A percentile compares a stretch with the other conserved stretches of the same genome.
Conservation (phyloP, 2,797 vertebrate genomes). For the Sebastolobus altivelis region DNA sequence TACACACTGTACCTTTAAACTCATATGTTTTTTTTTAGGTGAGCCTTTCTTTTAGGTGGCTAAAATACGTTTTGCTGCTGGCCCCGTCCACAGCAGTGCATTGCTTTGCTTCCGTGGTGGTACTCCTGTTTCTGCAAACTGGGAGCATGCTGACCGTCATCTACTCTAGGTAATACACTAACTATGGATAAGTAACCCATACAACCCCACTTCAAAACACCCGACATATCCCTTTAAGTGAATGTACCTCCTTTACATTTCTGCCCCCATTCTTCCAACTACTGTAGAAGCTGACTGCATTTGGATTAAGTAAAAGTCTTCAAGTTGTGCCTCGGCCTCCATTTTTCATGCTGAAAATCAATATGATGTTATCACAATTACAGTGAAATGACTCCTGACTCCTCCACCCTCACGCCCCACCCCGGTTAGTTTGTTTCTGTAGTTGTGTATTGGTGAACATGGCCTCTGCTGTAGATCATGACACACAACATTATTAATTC, state of each 20-base stretch:
- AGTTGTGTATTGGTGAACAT: conserved; percentile 54
- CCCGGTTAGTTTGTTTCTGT: conserved; percentile 41
- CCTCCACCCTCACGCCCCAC: background rate
- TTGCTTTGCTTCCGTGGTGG: no score
- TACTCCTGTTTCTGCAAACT: no score
- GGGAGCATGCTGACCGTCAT: no score
- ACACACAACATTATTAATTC: conserved; percentile 76
- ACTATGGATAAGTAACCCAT: no score
- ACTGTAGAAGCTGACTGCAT: conserved; percentile 5
- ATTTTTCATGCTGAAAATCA: conserved; percentile 57
- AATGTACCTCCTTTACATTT: background rate
- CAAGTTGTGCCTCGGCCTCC: conserved; percentile 7
- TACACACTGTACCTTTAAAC: no score
- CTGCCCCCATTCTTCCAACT: background rate
- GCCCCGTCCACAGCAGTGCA: no score
- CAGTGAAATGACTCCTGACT: conserved; percentile 19
- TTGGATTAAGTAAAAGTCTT: conserved; percentile 20
- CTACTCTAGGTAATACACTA: no score
- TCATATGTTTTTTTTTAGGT: no score
- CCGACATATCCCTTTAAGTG: background rate
- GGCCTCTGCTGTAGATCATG: conserved; percentile 66
- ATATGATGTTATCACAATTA: conserved; percentile 37
- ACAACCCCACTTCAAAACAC: no score
- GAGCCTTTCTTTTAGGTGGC: no score
- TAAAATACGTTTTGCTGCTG: no score